phyloP scores from a whole-genome alignment of 2,888 invertebrate genomes.

The Nomada flava region DNA sequence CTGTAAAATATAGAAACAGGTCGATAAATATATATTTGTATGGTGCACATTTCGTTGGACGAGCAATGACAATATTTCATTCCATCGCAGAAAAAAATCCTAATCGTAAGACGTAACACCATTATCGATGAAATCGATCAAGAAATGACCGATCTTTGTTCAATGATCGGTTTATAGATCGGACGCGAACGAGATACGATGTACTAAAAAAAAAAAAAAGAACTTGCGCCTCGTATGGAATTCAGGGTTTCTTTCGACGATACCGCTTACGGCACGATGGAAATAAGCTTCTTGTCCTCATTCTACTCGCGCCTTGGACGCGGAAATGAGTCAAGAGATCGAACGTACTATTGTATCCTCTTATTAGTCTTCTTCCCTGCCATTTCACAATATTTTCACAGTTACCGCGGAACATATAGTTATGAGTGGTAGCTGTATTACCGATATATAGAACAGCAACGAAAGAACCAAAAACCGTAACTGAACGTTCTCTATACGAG shows the following conservation, averaged over 20 bases:
- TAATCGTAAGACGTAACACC: slow-evolving; percentile 22
- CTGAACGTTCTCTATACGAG: slow-evolving; percentile 40
- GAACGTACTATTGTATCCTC: slow-evolving; percentile 32
- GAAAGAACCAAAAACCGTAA: slow-evolving; percentile 45
- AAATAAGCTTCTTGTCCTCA: slow-evolving; percentile 23
- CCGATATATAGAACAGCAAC: slow-evolving; percentile 39
- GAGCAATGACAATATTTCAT: not conserved
- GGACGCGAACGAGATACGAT: slow-evolving; percentile 37
- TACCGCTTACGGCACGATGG: slow-evolving; percentile 27
- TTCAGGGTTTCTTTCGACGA: slow-evolving; percentile 16
- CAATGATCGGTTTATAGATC: slow-evolving; percentile 9
- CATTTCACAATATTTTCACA: slow-evolving; percentile 38
- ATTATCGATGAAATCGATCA: not conserved
- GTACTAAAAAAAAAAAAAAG: slow-evolving; percentile 22
- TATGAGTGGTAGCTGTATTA: slow-evolving; percentile 22
- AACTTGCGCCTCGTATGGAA: slow-evolving; percentile 14
- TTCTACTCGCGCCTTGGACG: slow-evolving; percentile 4
- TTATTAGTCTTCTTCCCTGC: slow-evolving; percentile 13
- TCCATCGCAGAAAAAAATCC: slow-evolving; percentile 6
- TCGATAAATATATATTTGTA: not conserved
- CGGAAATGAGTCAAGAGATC: slow-evolving; percentile 34
- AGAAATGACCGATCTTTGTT: not conserved
- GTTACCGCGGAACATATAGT: slow-evolving; percentile 44
- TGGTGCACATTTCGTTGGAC: not conserved
- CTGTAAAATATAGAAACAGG: not conserved